Base-by-base conservation (phyloP, 2,888 invertebrate genomes). In the Pomacea canaliculata region DNA sequence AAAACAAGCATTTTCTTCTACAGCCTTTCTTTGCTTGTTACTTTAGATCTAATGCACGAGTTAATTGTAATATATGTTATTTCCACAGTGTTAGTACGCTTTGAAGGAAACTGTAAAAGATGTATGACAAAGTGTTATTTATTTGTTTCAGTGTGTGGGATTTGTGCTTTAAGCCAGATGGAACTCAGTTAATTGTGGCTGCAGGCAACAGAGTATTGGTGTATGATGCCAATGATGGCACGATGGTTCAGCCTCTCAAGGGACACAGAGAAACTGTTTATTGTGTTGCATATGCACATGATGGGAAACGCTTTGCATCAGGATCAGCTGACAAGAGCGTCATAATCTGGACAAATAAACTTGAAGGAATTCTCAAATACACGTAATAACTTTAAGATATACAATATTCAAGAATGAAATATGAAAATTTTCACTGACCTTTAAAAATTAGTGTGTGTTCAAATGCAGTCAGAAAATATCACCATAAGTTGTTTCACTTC, bases 321-420 rank as follows among this genome's bases (percentile, higher is more conserved):
- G 99, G 99, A 1, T 96, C 97, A 86, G 96, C 97, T 5, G 99
- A 99, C 90, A 98, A 98, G 92, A 95, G 96, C 90, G 98, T 99
- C 70, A 99, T 99, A 81, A 96, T 99, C 83, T 99, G 99, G 99
- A 97, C 96, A 1, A 95, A 95, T 59, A 97, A 97, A 92, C 93
- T 99, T 86, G 98, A 98, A 92, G 98, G 98, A 46, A 94, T 98
- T 81, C 92, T 99, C 7, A 98, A 98, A 93, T 99, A 98, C 92
- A 95, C 95, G 96, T 97, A 92, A 93, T 94, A 92, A 46, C 9
- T 56, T 56, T 56, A 56, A n/a, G 49, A 27, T 18, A 13, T 48
- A 37, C 10, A 69, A 19, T 23, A 5, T 19, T 16, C n/a, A 51
- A 16, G 70, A 48, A 23, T 19, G 8, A 51, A 12, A 23, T 10